phyloP scores from a whole-genome alignment of 2,113 vertebrate species.

The Gadus macrocephalus region DNA sequence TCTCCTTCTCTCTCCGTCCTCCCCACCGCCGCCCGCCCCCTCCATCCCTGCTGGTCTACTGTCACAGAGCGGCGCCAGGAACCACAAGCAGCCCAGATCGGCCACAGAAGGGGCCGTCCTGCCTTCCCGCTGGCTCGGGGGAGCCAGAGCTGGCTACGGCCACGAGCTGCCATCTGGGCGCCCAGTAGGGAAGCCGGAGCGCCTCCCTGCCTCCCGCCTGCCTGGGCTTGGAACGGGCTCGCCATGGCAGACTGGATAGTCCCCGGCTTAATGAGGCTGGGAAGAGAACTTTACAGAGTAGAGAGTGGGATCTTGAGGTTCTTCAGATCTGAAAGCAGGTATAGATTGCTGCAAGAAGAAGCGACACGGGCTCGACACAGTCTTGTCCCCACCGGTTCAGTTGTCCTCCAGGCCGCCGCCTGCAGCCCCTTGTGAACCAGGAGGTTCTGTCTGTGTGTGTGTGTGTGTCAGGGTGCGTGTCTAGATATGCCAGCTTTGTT shows the following conservation, averaged over 20 bases:
- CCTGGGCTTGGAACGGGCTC: conserved; percentile 42
- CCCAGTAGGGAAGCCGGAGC: conserved; percentile 52
- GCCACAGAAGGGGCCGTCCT: conserved; percentile 69
- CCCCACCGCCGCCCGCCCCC: no score
- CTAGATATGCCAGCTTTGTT: conserved; percentile 27
- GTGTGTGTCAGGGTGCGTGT: neutral
- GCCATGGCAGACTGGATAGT: conserved; percentile 40
- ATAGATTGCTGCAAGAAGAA: conserved; percentile 14
- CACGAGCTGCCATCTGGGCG: conserved; percentile 65
- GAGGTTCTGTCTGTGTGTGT: no score
- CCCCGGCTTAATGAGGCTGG: neutral
- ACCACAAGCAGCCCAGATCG: conserved; percentile 63
- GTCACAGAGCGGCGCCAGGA: conserved; percentile 67
- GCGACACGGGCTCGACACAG: conserved; percentile 49
- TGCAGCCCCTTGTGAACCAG: conserved; percentile 41
- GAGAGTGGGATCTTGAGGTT: conserved; percentile 1
- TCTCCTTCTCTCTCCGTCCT: conserved; percentile 54
- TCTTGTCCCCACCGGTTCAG: conserved; percentile 60
- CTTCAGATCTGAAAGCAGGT: conserved; percentile 3
- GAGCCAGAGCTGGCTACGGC: conserved; percentile 61
- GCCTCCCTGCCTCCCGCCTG: conserved; percentile 14
- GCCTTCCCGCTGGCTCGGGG: conserved; percentile 61
- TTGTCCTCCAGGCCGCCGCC: conserved; percentile 55
- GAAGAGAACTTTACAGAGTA: neutral
- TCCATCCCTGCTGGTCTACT: conserved; percentile 53